Evolutionary conservation across 2,797 vertebrate genomes (phyloP), one percentile per base, ranked within the genome.

Genomic region (Melanogrammus aeglefinus): DNA sequence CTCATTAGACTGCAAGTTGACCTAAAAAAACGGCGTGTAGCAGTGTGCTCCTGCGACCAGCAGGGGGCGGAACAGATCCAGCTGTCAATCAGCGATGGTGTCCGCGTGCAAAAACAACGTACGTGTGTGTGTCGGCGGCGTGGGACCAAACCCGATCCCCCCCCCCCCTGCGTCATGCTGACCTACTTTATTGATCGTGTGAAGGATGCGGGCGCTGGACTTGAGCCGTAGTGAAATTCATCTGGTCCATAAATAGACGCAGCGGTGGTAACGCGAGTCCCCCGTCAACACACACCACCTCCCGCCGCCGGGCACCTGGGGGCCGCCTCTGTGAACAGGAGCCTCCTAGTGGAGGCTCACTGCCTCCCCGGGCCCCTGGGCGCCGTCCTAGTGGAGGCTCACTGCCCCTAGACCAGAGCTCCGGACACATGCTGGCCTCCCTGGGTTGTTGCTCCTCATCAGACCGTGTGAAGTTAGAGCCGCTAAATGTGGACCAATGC

Each of bases 21-120:
- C 38, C 9, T n/a, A 39, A 9, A 39, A 9, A 39, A 9, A 39
- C 38, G 2, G 21, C 27, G 1, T 44, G 13, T n/a, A 9, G 35
- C 69, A 78, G 75, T 66, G 8, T 1, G 66, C 51, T 18, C 1
- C 0, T 38, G 47, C 18, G 33, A 35, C 82, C 93, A 89, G 77
- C 76, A 88, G 92, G 88, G 86, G 91, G 89, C 21, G 81, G 36
- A 84, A 72, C 79, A 90, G 47, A 81, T 77, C 78, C 78, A 80
- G 76, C 57, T 24, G 57, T 63, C 57, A 4, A 6, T 18, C 47
- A 57, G 57, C 1, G 0, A 74, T 70, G 8, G 76, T 80, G 80
- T 41, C 69, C 36, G 21, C 9, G 14, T 21, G 27, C 69, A 8
- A 2, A 63, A 63, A 2, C 2, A 1, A 2, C 24, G 57, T 63